Evolutionary conservation across 2,113 vertebrate species (phyloP).

Genomic region (Proterorhinus semilunaris): DNA sequence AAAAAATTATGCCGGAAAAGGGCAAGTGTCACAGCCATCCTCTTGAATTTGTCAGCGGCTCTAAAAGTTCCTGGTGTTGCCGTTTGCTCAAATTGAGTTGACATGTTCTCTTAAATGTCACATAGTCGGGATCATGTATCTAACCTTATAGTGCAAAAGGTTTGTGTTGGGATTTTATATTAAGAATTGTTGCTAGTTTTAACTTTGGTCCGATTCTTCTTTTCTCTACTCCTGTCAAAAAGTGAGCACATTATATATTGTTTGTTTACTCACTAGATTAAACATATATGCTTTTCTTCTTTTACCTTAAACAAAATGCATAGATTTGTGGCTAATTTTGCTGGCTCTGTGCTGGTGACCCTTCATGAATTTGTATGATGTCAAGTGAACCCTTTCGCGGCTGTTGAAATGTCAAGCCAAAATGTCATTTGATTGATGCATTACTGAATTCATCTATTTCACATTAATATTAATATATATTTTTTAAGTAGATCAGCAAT

Average conservation of each 20-base stretch:
- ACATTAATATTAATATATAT: too few relatives aligned
- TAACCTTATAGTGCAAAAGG: background rate
- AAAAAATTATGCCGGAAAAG: background rate
- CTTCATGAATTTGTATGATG: background rate
- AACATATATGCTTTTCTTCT: too few relatives aligned
- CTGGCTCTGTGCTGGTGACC: too few relatives aligned
- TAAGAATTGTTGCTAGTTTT: background rate
- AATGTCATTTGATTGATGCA: background rate
- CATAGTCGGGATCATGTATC: background rate
- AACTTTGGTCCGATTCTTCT: background rate
- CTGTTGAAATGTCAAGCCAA: background rate
- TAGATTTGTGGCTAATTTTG: too few relatives aligned
- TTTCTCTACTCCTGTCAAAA: too few relatives aligned
- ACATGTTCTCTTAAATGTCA: background rate
- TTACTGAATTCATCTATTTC: background rate
- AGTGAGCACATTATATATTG: too few relatives aligned
- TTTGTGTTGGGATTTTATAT: background rate
- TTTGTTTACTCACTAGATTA: too few relatives aligned
- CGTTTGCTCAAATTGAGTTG: conserved; percentile 4
- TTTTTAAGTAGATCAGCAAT: too few relatives aligned
- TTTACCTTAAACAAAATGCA: too few relatives aligned
- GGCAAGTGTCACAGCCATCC: background rate
- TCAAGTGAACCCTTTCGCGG: background rate
- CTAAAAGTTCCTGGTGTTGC: background rate
- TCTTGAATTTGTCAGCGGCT: background rate